Evolutionary conservation across 2,797 vertebrate genomes (phyloP).

Genomic region (Schizothorax lantsangensis): DNA sequence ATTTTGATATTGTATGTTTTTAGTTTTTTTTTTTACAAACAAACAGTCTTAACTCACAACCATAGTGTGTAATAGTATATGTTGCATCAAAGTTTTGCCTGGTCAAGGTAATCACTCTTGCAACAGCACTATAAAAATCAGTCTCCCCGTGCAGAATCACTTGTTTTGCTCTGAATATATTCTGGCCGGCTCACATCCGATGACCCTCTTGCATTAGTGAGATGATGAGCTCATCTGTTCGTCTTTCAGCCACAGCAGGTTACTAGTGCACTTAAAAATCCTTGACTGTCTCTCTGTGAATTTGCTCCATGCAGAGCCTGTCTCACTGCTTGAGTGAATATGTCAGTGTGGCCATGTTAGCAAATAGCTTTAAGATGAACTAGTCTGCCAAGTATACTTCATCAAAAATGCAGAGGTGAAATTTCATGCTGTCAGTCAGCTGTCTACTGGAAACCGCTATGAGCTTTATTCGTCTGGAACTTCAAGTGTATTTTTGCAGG

Average conservation of each 20-base stretch:
- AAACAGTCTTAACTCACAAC: not conserved
- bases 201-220: not conserved
- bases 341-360: not conserved
- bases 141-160: not conserved
- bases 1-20: not conserved
- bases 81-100: not conserved
- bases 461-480: not conserved
- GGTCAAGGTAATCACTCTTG: not conserved
- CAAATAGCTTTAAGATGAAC: constrained; percentile 34
- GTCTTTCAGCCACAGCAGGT: constrained; percentile 27
- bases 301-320: not conserved
- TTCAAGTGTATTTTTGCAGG: not conserved
- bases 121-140: not conserved
- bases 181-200: not conserved
- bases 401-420: constrained; percentile 23
- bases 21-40: too few species aligned
- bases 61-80: not conserved
- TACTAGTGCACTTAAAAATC: constrained; percentile 26
- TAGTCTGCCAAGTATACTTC: constrained; percentile 13
- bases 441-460: constrained; percentile 24
- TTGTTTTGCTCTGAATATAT: not conserved
- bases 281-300: not conserved
- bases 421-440: constrained; percentile 34
- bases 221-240: constrained; percentile 40
- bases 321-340: constrained; percentile 12